phyloP scores from a whole-genome alignment of 1,140 invertebrate species.

The Bradynema listronoti region DNA sequence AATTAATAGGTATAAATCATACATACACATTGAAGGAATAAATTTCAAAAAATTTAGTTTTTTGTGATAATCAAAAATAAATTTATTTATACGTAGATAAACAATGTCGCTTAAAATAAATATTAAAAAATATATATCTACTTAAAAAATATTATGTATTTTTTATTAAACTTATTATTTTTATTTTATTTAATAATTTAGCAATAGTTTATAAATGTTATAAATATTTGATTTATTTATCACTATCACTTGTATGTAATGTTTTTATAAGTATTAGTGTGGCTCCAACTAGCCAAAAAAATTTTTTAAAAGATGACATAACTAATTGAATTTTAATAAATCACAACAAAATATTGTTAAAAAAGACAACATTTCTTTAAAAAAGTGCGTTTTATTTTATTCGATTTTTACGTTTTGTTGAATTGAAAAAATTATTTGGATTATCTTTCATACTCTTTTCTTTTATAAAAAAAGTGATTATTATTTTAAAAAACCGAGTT shows the following conservation, averaged over 20 bases:
- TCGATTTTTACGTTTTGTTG: too few relatives aligned
- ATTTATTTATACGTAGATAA: not conserved
- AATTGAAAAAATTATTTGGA: too few relatives aligned
- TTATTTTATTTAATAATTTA: not conserved
- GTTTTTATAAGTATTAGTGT: not conserved
- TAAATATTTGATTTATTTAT: not conserved
- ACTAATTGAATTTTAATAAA: not conserved
- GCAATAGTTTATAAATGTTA: not conserved
- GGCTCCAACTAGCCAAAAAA: not conserved
- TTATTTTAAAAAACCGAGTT: conserved; percentile 2
- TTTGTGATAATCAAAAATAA: not conserved
- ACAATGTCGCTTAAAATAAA: not conserved
- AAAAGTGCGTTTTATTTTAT: too few relatives aligned
- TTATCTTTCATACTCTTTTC: too few relatives aligned
- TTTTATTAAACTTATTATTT: not conserved
- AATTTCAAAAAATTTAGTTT: not conserved
- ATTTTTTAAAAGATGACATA: not conserved
- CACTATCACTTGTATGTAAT: not conserved
- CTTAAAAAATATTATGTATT: not conserved
- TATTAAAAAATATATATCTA: not conserved
- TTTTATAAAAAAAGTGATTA: not conserved
- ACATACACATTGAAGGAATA: not conserved
- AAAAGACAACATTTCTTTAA: too few relatives aligned
- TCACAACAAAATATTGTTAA: not conserved
- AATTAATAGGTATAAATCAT: not conserved